Evolutionary conservation across 2,888 invertebrate genomes (phyloP).

Genomic region (Ischnus inquisitorius): DNA sequence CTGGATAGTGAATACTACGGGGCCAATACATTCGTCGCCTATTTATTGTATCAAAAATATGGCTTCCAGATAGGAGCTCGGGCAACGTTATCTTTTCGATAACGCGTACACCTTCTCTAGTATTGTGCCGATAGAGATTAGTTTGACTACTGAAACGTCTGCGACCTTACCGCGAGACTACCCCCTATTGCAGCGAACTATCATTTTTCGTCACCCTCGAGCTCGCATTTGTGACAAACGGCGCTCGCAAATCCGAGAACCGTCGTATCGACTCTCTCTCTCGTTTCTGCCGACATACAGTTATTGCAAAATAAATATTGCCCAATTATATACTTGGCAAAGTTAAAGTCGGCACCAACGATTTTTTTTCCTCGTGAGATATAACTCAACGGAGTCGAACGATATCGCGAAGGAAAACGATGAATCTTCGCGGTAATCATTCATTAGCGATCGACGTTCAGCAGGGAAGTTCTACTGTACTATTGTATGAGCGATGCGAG

Average conservation of each 20-base stretch:
- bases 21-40: slow-evolving; percentile 83
- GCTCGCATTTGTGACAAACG: not conserved
- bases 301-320: not conserved
- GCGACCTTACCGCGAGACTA: slow-evolving; percentile 7
- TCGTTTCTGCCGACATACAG: not conserved
- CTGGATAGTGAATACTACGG: slow-evolving; percentile 76
- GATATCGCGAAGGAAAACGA: not conserved
- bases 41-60: slow-evolving; percentile 85
- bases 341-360: too few relatives aligned
- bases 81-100: slow-evolving; percentile 83
- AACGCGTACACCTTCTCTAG: slow-evolving; percentile 80
- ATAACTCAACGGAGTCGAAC: not conserved
- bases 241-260: not conserved
- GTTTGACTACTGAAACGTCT: slow-evolving; percentile 78
- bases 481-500: slow-evolving; percentile 52
- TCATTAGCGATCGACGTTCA: not conserved
- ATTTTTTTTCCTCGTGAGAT: too few relatives aligned
- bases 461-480: slow-evolving; percentile 11
- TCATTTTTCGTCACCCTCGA: not conserved
- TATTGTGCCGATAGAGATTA: slow-evolving; percentile 81
- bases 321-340: not conserved
- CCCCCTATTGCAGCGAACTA: slow-evolving; percentile 26
- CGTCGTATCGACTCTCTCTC: not conserved
- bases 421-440: not conserved
- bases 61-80: slow-evolving; percentile 84